These are phyloP conservation scores for Plectrocnemia conspersa DNA, from an alignment of 1,140 invertebrate species.

Conservation along the genomic window DNA sequence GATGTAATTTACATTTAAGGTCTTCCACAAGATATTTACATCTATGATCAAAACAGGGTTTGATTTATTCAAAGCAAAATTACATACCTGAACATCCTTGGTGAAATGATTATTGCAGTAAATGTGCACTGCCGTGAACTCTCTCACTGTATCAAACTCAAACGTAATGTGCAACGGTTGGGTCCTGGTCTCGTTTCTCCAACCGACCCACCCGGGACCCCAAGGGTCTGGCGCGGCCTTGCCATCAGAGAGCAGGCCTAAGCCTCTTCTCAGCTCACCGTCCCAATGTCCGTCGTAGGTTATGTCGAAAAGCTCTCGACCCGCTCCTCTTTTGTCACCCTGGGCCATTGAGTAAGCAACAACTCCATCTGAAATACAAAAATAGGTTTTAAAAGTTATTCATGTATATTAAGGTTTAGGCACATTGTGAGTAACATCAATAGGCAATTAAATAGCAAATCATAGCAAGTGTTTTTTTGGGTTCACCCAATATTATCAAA, in stretches of 20 bases:
- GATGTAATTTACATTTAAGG: no score
- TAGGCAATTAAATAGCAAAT: no score
- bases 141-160: constrained; percentile 81
- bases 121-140: constrained; percentile 80
- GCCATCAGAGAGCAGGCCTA: constrained; percentile 91
- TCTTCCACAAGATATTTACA: no score
- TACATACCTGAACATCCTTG: constrained; percentile 67
- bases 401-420: no score
- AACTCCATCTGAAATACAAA: constrained; percentile 62
- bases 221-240: constrained; percentile 45
- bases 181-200: constrained; percentile 73
- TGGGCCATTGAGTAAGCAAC: constrained; percentile 79
- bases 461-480: no score
- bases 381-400: no score
- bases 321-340: constrained; percentile 73
- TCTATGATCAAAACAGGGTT: no score
- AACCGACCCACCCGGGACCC: constrained; percentile 88
- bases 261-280: constrained; percentile 66
- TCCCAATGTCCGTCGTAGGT: constrained; percentile 88
- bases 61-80: no score
- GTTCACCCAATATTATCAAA: no score
- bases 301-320: constrained; percentile 83
- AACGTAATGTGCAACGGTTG: constrained; percentile 73
- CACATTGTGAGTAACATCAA: no score
- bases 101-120: constrained; percentile 79